Conservation (phyloP, 2,888 invertebrate genomes). For the Desoria tigrina region DNA sequence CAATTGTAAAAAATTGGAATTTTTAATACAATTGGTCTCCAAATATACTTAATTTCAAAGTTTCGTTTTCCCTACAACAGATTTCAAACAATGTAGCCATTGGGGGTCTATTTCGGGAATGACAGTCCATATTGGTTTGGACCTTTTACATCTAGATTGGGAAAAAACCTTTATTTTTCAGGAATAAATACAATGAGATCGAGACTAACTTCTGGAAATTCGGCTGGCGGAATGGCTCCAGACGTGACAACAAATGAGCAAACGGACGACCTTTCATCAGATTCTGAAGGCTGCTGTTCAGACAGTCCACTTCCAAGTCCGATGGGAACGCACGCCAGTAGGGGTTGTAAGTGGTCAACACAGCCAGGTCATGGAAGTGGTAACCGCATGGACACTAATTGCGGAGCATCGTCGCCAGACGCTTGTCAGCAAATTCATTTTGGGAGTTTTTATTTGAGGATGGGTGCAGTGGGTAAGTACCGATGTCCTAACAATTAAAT, state of each 20-base stretch:
- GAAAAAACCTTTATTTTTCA: too few species aligned
- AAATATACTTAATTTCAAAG: too few species aligned
- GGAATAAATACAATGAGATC: conserved; percentile 51
- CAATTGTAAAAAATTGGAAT: too few species aligned
- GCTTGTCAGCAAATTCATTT: conserved; percentile 28
- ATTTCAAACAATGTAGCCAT: too few species aligned
- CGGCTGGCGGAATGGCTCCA: conserved; percentile 32
- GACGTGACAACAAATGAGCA: conserved; percentile 43
- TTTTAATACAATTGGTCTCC: too few species aligned
- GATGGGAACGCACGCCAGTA: background rate
- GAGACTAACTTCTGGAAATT: conserved; percentile 39
- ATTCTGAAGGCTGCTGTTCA: conserved; percentile 37
- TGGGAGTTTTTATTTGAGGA: conserved; percentile 80
- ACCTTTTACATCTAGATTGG: too few species aligned
- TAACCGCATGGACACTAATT: conserved; percentile 4
- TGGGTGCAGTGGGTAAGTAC: conserved; percentile 77
- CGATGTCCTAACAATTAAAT: background rate
- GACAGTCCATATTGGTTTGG: too few species aligned
- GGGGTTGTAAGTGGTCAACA: background rate
- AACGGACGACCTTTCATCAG: conserved; percentile 22
- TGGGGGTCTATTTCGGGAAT: too few species aligned
- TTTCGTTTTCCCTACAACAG: too few species aligned
- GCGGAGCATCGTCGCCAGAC: background rate
- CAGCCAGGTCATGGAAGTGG: conserved; percentile 5
- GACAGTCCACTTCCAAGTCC: conserved; percentile 44